phyloP scores from a whole-genome alignment of 2,888 invertebrate genomes.

The Trichopria drosophilae region DNA sequence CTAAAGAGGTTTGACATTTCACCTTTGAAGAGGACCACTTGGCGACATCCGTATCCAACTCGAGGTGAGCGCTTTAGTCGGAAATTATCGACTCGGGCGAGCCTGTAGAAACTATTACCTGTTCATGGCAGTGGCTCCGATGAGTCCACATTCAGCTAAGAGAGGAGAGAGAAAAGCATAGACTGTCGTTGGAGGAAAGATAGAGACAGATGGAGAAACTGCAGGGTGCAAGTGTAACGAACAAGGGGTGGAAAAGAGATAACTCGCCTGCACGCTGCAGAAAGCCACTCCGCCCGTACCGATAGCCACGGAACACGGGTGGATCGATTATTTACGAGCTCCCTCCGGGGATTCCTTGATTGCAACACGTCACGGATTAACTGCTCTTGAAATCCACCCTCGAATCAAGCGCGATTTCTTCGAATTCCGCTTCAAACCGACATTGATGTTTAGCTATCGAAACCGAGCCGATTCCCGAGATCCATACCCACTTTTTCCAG shows the following conservation, averaged over 20 bases:
- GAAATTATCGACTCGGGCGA: slow-evolving; percentile 7
- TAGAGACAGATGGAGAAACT: slow-evolving; percentile 1
- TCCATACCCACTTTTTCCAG: too few species aligned
- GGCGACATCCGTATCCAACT: not conserved
- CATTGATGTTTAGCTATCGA: too few species aligned
- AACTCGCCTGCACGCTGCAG: not conserved
- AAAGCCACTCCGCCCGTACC: slow-evolving; percentile 9
- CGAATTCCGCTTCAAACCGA: not conserved
- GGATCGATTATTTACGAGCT: slow-evolving; percentile 37
- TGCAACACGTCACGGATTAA: slow-evolving; percentile 42
- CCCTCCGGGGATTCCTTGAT: slow-evolving; percentile 40
- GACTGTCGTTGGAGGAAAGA: slow-evolving; percentile 1
- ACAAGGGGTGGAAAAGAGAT: not conserved
- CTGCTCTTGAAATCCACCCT: slow-evolving; percentile 14
- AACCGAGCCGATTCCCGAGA: too few species aligned
- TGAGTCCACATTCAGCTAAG: not conserved
- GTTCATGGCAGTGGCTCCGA: slow-evolving; percentile 8
- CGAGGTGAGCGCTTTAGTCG: slow-evolving; percentile 11
- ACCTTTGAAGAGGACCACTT: slow-evolving; percentile 14
- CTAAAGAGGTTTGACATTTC: slow-evolving; percentile 15
- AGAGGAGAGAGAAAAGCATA: slow-evolving; percentile 6
- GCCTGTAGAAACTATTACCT: slow-evolving; percentile 6
- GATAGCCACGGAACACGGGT: slow-evolving; percentile 25
- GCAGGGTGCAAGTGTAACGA: slow-evolving; percentile 3
- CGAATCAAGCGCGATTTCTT: not conserved